Evolutionary conservation across 2,113 vertebrate species (phyloP).

Genomic region (Colistium nudipinnis): DNA sequence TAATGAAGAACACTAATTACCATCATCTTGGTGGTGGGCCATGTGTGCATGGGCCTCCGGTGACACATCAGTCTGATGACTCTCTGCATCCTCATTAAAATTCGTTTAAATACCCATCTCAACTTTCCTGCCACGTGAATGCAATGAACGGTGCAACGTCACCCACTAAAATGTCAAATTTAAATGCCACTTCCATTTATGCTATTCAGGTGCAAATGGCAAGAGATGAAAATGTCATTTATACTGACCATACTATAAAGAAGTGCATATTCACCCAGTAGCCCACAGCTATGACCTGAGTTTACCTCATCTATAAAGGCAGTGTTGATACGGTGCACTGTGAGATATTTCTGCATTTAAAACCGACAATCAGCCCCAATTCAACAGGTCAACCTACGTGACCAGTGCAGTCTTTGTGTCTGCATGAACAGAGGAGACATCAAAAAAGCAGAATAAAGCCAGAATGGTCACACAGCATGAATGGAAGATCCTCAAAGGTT

Average conservation of each 20-base stretch:
- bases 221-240: conserved; percentile 3
- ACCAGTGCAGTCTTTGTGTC: conserved; percentile 36
- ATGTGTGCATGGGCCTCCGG: neutral
- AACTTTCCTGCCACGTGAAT: neutral
- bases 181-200: conserved; percentile 17
- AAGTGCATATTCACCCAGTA: neutral
- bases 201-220: conserved; percentile 13
- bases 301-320: neutral
- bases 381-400: conserved; percentile 62
- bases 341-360: neutral
- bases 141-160: neutral
- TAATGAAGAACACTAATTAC: conserved; percentile 28
- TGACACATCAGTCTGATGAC: neutral
- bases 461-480: neutral
- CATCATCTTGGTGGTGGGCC: conserved; percentile 3
- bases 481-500: neutral
- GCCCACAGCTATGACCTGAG: neutral
- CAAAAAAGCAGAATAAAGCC: neutral
- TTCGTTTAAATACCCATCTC: neutral
- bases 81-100: neutral
- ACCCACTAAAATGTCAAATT: conserved; percentile 39
- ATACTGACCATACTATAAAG: no score
- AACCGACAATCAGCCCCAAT: conserved; percentile 7
- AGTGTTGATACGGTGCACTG: neutral
- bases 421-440: conserved; percentile 2